A percentile compares a stretch with the other conserved stretches of the same genome.
phyloP scores from a whole-genome alignment of 2,797 vertebrate genomes.

The Melanotaenia parkinsoni region DNA sequence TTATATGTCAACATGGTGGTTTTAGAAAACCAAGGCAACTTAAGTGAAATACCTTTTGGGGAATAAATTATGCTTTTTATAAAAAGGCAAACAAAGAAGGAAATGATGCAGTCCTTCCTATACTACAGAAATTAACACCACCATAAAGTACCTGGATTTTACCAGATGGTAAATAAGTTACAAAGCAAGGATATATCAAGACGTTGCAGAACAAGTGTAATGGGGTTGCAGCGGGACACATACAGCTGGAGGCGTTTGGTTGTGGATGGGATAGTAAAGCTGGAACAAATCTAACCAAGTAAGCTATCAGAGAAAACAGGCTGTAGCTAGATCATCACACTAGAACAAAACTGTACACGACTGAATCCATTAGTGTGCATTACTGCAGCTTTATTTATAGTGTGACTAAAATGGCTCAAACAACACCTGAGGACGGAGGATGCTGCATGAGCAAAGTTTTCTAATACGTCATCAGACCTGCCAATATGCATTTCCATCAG shows the following conservation, averaged over 20 bases:
- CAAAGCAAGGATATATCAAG: conserved; percentile 40
- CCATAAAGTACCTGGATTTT: conserved; percentile 26
- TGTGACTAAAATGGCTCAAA: conserved; percentile 19
- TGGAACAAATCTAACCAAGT: conserved; percentile 15
- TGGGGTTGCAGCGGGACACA: conserved; percentile 13
- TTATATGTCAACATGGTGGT: conserved; percentile 55
- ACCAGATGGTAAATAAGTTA: conserved; percentile 42
- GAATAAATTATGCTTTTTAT: conserved; percentile 47
- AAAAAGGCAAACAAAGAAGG: conserved; percentile 30
- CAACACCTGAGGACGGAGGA: conserved; percentile 30
- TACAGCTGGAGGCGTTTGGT: conserved; percentile 30
- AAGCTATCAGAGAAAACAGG: conserved; percentile 16
- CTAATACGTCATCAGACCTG: conserved; percentile 20
- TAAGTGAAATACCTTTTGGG: conserved; percentile 55
- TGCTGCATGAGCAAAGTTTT: conserved; percentile 7
- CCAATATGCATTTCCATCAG: conserved; percentile 24
- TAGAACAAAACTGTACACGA: not conserved
- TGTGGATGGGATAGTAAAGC: conserved; percentile 28
- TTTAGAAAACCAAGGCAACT: conserved; percentile 64
- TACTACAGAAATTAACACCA: conserved; percentile 37
- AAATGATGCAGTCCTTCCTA: conserved; percentile 31
- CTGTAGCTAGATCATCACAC: conserved; percentile 11
- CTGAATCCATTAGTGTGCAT: conserved; percentile 5
- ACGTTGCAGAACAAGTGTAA: conserved; percentile 23
- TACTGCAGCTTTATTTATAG: conserved; percentile 25